Evolutionary conservation across 2,113 vertebrate species (phyloP), one percentile per base, ranked within the genome.

Genomic region (Prunella himalayana): DNA sequence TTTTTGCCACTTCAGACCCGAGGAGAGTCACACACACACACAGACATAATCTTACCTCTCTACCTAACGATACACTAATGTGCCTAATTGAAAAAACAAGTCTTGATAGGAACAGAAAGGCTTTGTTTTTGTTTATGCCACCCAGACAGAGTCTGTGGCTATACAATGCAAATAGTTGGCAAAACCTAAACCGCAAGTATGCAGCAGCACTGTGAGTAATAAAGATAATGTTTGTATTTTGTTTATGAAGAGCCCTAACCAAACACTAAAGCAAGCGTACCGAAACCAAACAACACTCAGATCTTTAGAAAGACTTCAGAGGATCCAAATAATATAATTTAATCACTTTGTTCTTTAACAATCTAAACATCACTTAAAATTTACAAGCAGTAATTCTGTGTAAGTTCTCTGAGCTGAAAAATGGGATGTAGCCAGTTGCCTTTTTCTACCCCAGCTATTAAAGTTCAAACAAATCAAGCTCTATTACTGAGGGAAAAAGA

Each of bases 131-230:
- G 87, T 94, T 97, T 94, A 96, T 93, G 94, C 95, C 92, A 97
- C 92, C 95, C 92, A 96, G 94, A 96, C 88, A 84, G 86, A 96
- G 57, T 96, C 88, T 97, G 95, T 94, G 91, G 94, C 92, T 97
- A 96, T 94, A 94, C 90, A 96, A 54, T 96, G 71, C 92, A 95
- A 97, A 95, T 93, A 97, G 65, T 45, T 97, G 95, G 94, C 94
- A 97, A 97, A 95, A 76, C 14, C 91, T 94, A 96, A 97, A 95
- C 96, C 94, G 47, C 94, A 97, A 97, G 42, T 89, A 97, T 96
- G 95, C 93, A 92, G 82, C 79, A 95, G 86, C 94, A 77, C 86
- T 88, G 78, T 94, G 92, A 96, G 70, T 97, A 96, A 96, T 95
- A 97, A 96, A 96, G 93, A 90, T 96, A 96, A 97, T 50, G 45